phyloP scores from a whole-genome alignment of 2,797 vertebrate genomes.

The Nannoperca obscura region DNA sequence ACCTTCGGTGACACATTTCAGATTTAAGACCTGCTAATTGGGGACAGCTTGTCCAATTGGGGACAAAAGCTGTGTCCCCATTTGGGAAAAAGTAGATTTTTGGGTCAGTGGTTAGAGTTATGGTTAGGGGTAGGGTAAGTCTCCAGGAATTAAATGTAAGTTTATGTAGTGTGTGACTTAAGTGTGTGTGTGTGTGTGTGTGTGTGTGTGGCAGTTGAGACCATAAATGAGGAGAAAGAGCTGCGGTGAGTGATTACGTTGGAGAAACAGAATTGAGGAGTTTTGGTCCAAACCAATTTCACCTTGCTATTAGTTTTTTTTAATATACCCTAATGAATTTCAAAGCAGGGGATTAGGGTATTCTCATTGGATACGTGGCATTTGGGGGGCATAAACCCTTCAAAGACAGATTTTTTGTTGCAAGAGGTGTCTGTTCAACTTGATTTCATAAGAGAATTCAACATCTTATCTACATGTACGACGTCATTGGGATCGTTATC shows the following conservation, averaged over 20 bases:
- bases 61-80: too few relatives aligned
- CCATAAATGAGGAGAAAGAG: conserved; percentile 6
- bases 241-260: neutral
- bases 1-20: too few relatives aligned
- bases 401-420: neutral
- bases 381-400: neutral
- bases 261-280: neutral
- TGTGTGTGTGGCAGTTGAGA: neutral
- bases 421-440: neutral
- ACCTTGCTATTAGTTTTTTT: neutral
- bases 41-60: too few relatives aligned
- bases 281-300: conserved; percentile 8
- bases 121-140: too few relatives aligned
- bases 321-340: conserved; percentile 6
- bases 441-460: neutral
- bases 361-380: neutral
- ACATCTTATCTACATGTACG: neutral
- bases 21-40: too few relatives aligned
- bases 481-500: neutral
- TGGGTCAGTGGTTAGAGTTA: too few relatives aligned
- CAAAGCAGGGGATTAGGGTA: neutral
- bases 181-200: too few relatives aligned
- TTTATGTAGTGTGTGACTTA: too few relatives aligned
- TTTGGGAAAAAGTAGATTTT: too few relatives aligned
- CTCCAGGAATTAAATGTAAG: too few relatives aligned